phyloP scores from a whole-genome alignment of 2,888 invertebrate species.

The Parascotia fuliginaria region DNA sequence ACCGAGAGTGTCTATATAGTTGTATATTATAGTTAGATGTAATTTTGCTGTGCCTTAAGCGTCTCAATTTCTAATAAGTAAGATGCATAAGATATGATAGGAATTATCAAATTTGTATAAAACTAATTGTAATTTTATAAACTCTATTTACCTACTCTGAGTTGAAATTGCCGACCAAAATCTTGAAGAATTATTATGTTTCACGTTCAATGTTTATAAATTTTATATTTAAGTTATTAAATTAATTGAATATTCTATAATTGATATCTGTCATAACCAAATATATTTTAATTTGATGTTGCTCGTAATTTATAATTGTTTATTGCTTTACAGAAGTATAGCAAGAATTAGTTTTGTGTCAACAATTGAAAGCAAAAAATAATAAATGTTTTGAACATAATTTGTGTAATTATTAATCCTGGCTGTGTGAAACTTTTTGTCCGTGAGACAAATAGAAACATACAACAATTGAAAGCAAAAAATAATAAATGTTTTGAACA shows the following conservation, averaged over 20 bases:
- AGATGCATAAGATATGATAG: constrained; percentile 66
- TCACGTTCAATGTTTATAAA: constrained; percentile 33
- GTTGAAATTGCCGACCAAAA: constrained; percentile 58
- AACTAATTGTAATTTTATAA: constrained; percentile 71
- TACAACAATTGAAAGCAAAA: constrained; percentile 57
- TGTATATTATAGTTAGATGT: constrained; percentile 75
- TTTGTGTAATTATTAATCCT: constrained; percentile 5
- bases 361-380: constrained; percentile 60
- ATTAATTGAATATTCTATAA: constrained; percentile 29
- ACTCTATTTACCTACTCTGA: constrained; percentile 65
- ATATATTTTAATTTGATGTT: constrained; percentile 52
- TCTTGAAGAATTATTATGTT: constrained; percentile 43
- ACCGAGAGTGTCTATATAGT: constrained; percentile 78
- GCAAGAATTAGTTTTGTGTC: constrained; percentile 62
- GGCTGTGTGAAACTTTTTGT: background rate
- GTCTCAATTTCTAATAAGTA: constrained; percentile 83
- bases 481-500: constrained; percentile 81
- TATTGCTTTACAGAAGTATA: constrained; percentile 50
- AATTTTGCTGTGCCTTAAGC: constrained; percentile 84
- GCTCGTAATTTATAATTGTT: constrained; percentile 45
- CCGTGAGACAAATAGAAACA: no score
- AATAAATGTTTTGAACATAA: constrained; percentile 79
- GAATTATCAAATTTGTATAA: constrained; percentile 74
- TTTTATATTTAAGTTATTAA: constrained; percentile 33
- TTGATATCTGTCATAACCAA: constrained; percentile 38